Evolutionary conservation across 2,888 invertebrate genomes (phyloP).

Genomic region (Meganola albula): DNA sequence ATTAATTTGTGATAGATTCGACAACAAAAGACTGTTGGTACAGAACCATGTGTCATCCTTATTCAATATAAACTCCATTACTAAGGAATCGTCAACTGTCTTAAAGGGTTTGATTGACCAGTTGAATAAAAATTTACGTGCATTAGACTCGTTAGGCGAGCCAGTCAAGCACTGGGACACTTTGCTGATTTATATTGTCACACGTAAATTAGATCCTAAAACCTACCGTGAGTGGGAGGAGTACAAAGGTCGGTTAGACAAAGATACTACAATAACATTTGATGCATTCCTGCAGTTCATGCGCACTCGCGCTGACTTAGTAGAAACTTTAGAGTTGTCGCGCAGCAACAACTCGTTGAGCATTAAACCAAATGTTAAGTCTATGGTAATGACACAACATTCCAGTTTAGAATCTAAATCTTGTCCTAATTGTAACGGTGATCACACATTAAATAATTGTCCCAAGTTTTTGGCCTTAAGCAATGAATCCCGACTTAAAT

Average conservation of each 20-base stretch:
- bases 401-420: background rate
- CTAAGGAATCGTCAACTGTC: slow-evolving; percentile 17
- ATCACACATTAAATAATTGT: slow-evolving; percentile 5
- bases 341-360: too few relatives aligned
- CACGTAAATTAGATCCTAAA: slow-evolving; percentile 22
- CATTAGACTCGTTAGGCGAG: slow-evolving; percentile 20
- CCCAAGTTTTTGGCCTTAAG: slow-evolving; percentile 5
- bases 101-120: slow-evolving; percentile 19
- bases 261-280: slow-evolving; percentile 8
- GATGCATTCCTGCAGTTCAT: slow-evolving; percentile 15
- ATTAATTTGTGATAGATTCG: slow-evolving; percentile 21
- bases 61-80: slow-evolving; percentile 19
- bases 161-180: slow-evolving; percentile 24
- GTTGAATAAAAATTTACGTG: slow-evolving; percentile 24
- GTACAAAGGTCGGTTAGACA: slow-evolving; percentile 13
- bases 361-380: too few relatives aligned
- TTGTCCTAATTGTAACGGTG: slow-evolving; percentile 4
- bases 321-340: slow-evolving; percentile 4
- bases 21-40: slow-evolving; percentile 22
- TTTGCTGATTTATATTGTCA: slow-evolving; percentile 24
- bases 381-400: too few relatives aligned
- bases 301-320: slow-evolving; percentile 1
- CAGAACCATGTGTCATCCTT: slow-evolving; percentile 23
- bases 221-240: slow-evolving; percentile 27
- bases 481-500: slow-evolving; percentile 1